Conservation (phyloP, 2,113 vertebrate species). For the Mystacornis crossleyi region DNA sequence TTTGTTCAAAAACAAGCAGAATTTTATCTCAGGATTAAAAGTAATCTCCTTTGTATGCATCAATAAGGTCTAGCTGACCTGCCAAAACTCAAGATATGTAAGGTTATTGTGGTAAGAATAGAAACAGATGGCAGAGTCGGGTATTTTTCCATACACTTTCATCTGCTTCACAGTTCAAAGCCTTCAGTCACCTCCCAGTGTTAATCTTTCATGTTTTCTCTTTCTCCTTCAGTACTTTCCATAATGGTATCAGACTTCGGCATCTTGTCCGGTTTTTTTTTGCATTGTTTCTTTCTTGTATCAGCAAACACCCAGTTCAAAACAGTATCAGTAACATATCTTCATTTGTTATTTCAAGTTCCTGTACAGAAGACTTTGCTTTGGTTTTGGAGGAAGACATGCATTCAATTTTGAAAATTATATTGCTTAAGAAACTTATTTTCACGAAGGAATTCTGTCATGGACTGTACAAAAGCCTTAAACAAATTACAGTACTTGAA, state of each 20-base stretch:
- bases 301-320: neutral
- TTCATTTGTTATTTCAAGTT: neutral
- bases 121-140: neutral
- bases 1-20: neutral
- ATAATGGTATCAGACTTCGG: neutral
- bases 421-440: neutral
- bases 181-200: neutral
- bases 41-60: neutral
- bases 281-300: neutral
- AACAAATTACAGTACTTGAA: neutral
- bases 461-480: neutral
- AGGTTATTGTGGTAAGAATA: neutral
- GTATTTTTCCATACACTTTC: neutral
- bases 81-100: neutral
- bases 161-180: slow-evolving; percentile 21
- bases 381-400: neutral
- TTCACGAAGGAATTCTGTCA: neutral
- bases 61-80: slow-evolving; percentile 13
- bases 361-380: neutral
- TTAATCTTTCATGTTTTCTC: neutral
- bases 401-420: neutral
- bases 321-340: neutral
- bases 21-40: neutral
- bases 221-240: neutral
- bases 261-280: neutral